A percentile compares a stretch with the other conserved stretches of the same genome.
Evolutionary conservation across 1,140 invertebrate genomes (phyloP).

Genomic region (Macrotrachela quadricornifera): DNA sequence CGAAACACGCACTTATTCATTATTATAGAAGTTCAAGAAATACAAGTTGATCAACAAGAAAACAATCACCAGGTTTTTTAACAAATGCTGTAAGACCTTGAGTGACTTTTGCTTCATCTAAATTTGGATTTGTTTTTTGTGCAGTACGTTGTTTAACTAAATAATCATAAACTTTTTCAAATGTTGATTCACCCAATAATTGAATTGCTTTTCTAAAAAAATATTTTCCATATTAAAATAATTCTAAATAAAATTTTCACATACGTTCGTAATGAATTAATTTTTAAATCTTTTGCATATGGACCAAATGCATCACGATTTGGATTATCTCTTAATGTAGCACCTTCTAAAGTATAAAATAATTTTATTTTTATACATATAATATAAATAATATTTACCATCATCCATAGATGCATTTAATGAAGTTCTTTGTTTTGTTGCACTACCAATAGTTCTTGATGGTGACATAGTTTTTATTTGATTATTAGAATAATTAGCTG

Average conservation of each 20-base stretch:
- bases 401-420: too few species aligned
- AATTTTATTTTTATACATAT: too few species aligned
- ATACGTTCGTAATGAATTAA: constrained; percentile 24
- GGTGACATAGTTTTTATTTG: too few species aligned
- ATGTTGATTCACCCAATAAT: constrained; percentile 18
- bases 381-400: too few species aligned
- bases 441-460: too few species aligned
- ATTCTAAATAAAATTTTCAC: constrained; percentile 11
- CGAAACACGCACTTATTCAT: too few species aligned
- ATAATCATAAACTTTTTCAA: constrained; percentile 23
- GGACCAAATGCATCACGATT: constrained; percentile 24
- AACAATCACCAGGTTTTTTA: constrained; percentile 25
- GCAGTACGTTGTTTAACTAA: constrained; percentile 18
- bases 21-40: constrained; percentile 17
- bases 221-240: too few species aligned
- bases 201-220: constrained; percentile 21
- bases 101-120: constrained; percentile 12
- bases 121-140: constrained; percentile 4
- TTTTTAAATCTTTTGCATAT: constrained; percentile 19
- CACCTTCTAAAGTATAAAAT: not conserved
- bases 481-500: constrained; percentile 15
- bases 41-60: constrained; percentile 26
- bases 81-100: constrained; percentile 18
- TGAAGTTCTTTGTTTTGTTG: too few species aligned
- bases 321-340: constrained; percentile 20